A percentile compares a stretch with the other conserved stretches of the same genome.
These are phyloP conservation scores for Leucopsar rothschildi DNA, from an alignment of 2,113 vertebrate genomes.

Conservation along the genomic window DNA sequence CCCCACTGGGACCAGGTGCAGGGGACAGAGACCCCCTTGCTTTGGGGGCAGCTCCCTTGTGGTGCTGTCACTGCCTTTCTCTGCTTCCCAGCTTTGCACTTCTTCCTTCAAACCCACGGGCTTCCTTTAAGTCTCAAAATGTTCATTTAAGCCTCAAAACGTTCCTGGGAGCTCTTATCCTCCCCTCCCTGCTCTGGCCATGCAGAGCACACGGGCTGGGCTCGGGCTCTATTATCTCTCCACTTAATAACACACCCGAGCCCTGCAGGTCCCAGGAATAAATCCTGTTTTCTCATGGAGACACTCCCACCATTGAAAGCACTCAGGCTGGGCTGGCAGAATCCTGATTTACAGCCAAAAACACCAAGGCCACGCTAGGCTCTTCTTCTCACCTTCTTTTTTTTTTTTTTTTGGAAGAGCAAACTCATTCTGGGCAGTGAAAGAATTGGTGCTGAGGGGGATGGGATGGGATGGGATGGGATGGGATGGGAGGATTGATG, in stretches of 20 bases:
- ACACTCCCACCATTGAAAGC: background rate
- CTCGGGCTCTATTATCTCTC: background rate
- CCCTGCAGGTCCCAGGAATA: background rate
- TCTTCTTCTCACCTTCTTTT: background rate
- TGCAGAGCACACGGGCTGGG: fast-evolving
- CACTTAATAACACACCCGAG: background rate
- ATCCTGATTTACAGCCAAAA: background rate
- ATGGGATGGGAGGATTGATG: too few relatives aligned
- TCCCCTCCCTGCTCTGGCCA: background rate
- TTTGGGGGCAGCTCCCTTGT: background rate
- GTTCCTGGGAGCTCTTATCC: background rate
- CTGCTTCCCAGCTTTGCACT: background rate
- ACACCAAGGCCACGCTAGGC: background rate
- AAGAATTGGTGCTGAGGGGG: too few relatives aligned
- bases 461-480: too few relatives aligned
- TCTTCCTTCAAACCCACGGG: background rate
- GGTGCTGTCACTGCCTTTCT: background rate
- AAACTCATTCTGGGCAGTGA: background rate
- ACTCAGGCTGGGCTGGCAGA: background rate
- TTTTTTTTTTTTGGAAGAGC: background rate
- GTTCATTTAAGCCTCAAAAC: background rate
- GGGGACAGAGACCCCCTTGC: background rate
- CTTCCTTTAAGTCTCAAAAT: background rate
- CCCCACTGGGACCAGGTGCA: background rate
- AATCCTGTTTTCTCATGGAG: background rate